These are phyloP conservation scores for Cerceris ruficornis DNA, from an alignment of 2,888 invertebrate genomes.

Conservation along the genomic window DNA sequence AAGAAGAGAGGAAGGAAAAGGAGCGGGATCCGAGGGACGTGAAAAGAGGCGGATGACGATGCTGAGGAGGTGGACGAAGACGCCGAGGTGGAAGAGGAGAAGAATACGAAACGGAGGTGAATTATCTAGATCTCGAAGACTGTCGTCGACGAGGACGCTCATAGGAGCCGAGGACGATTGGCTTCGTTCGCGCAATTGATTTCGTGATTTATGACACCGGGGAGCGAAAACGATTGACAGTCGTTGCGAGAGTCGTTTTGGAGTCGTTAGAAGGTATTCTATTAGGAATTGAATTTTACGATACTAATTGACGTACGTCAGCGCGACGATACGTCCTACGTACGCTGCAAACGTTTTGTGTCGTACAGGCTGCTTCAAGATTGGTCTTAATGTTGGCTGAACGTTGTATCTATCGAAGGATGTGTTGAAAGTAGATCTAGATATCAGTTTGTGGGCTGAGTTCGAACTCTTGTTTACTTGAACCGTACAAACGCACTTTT, in stretches of 20 bases:
- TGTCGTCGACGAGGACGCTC: slow-evolving; percentile 24
- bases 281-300: background rate
- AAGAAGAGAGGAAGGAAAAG: slow-evolving; percentile 14
- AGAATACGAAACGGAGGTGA: slow-evolving; percentile 41
- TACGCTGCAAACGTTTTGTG: no score
- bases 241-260: slow-evolving; percentile 22
- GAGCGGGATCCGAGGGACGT: background rate
- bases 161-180: slow-evolving; percentile 23
- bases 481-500: no score
- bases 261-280: slow-evolving; percentile 3
- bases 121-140: slow-evolving; percentile 52
- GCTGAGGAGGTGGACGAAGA: background rate
- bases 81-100: slow-evolving; percentile 10
- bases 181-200: slow-evolving; percentile 41
- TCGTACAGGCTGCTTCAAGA: no score
- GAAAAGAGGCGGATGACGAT: background rate
- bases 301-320: slow-evolving; percentile 1
- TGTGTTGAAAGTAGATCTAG: no score
- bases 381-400: no score
- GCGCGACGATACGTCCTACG: background rate
- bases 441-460: no score
- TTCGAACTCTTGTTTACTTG: no score
- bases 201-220: slow-evolving; percentile 45
- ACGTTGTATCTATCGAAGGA: no score
- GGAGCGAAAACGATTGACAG: slow-evolving; percentile 14